Conservation (phyloP, 2,888 invertebrate genomes). For the Mylabris sibirica region DNA sequence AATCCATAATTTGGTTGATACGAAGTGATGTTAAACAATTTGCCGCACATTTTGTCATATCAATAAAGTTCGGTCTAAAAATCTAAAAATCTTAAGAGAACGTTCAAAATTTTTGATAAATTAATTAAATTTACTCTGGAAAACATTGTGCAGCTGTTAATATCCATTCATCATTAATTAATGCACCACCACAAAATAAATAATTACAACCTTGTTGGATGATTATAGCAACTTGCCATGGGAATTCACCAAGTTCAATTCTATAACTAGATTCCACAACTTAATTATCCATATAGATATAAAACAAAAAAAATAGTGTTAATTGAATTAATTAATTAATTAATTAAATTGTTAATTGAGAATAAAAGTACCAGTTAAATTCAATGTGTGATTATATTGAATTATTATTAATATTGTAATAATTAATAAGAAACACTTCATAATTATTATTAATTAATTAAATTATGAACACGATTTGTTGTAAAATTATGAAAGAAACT, state of each 20-base stretch:
- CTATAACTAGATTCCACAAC: not conserved
- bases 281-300: too few relatives aligned
- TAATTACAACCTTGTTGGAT: constrained; percentile 12
- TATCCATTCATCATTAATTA: constrained; percentile 42
- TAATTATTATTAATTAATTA: too few relatives aligned
- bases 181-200: constrained; percentile 45
- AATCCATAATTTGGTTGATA: not conserved
- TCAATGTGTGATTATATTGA: not conserved
- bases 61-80: not conserved
- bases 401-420: not conserved
- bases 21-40: not conserved
- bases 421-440: not conserved
- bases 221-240: constrained; percentile 46
- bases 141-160: constrained; percentile 48
- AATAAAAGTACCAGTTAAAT: not conserved
- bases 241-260: constrained; percentile 48
- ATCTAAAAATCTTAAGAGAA: not conserved
- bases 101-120: too few relatives aligned
- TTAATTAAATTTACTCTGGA: constrained; percentile 15
- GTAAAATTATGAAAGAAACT: too few relatives aligned
- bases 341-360: too few relatives aligned
- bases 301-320: too few relatives aligned
- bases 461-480: not conserved
- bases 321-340: not conserved
- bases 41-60: not conserved